Conservation (phyloP, 2,113 vertebrate genomes). For the Limnothrissa miodon region DNA sequence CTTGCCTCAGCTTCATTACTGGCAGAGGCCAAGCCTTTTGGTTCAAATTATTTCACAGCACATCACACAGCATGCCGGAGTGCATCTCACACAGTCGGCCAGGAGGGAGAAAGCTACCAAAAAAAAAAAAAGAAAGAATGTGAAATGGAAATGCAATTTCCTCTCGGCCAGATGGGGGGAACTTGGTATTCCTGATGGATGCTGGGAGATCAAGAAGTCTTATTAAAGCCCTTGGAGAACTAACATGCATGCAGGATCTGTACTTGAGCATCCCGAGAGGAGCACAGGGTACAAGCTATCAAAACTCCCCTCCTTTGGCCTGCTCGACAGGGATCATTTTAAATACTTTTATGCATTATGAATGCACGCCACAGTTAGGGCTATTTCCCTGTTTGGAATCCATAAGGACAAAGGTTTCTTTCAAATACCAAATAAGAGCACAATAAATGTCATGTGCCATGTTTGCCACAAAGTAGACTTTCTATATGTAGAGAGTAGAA, state of each 20-base stretch:
- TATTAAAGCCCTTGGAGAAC: constrained; percentile 42
- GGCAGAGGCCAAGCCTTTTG: constrained; percentile 37
- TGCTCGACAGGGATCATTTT: not conserved
- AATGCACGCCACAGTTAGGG: not conserved
- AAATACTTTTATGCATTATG: not conserved
- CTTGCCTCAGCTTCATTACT: constrained; percentile 58
- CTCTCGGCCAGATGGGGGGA: constrained; percentile 44
- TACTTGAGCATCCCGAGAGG: constrained; percentile 17
- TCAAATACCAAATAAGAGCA: not conserved
- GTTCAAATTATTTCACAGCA: constrained; percentile 61
- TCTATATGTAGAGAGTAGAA: not conserved
- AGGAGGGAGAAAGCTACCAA: constrained; percentile 14
- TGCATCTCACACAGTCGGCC: not conserved
- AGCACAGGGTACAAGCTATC: not conserved
- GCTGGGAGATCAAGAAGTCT: constrained; percentile 47
- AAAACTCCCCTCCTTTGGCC: not conserved
- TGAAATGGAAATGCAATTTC: constrained; percentile 55
- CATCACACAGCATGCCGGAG: constrained; percentile 46
- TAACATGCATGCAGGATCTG: constrained; percentile 3
- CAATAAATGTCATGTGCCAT: not conserved
- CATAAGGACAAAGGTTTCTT: not conserved
- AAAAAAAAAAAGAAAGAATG: constrained; percentile 41
- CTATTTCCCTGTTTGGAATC: not conserved
- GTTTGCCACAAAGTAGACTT: not conserved
- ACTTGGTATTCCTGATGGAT: constrained; percentile 49